These are phyloP conservation scores for Calephelis perditalis DNA, from an alignment of 2,888 invertebrate genomes.

Conservation along the genomic window DNA sequence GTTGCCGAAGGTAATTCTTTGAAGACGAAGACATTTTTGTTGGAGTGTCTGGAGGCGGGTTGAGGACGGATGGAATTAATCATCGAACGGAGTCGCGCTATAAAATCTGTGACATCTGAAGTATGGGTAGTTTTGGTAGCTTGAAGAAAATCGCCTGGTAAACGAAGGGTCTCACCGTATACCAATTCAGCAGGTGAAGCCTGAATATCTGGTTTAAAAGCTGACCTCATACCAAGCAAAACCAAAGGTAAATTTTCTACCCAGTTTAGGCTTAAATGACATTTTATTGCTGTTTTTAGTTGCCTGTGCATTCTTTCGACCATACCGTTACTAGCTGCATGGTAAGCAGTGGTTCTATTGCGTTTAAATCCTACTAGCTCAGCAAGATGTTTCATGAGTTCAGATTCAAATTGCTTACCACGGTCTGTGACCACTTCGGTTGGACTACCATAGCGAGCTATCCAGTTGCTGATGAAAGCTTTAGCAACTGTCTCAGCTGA, in stretches of 20 bases:
- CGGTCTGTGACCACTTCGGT: constrained; percentile 31
- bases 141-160: too few species aligned
- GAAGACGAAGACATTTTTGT: constrained; percentile 19
- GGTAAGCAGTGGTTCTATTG: constrained; percentile 32
- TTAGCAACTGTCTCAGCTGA: constrained; percentile 39
- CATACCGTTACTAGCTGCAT: constrained; percentile 33
- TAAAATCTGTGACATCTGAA: too few species aligned
- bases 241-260: constrained; percentile 24
- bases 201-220: not conserved
- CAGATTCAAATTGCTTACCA: constrained; percentile 38
- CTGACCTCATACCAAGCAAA: not conserved
- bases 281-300: constrained; percentile 23
- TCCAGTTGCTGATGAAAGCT: constrained; percentile 45
- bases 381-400: constrained; percentile 26
- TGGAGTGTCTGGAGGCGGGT: not conserved
- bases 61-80: constrained; percentile 19
- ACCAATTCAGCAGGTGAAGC: not conserved
- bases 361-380: constrained; percentile 36
- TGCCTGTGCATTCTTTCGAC: constrained; percentile 17
- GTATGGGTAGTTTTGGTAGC: too few species aligned
- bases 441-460: constrained; percentile 52
- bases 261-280: constrained; percentile 25
- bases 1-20: constrained; percentile 25
- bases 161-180: too few species aligned
- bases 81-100: not conserved